Conservation (phyloP, 2,113 vertebrate species). For the Alligator mississippiensis region DNA sequence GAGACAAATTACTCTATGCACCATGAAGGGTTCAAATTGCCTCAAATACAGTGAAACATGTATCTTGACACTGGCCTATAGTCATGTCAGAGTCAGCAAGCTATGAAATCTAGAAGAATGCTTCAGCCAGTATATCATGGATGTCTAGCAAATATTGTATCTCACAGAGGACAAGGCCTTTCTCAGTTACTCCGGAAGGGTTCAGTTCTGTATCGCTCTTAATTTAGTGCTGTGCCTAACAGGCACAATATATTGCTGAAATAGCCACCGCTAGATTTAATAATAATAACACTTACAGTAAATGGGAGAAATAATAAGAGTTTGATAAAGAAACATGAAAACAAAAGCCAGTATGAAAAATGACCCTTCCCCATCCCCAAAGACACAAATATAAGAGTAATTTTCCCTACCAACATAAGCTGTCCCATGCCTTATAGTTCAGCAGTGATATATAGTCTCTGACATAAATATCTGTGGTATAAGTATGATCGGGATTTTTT, state of each 20-base stretch:
- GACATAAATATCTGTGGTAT: not conserved
- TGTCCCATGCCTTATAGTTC: not conserved
- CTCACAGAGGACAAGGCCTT: fast-evolving
- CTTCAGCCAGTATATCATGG: not conserved
- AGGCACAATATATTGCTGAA: not conserved
- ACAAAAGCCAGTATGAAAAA: fast-evolving
- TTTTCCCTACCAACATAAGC: not conserved
- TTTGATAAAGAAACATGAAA: not conserved
- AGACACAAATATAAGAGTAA: not conserved
- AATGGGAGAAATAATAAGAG: not conserved
- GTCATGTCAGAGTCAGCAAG: not conserved
- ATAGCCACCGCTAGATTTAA: not conserved
- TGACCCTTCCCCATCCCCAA: not conserved
- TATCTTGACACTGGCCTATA: not conserved
- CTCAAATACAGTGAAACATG: not conserved
- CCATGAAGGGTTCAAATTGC: fast-evolving
- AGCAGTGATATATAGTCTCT: not conserved
- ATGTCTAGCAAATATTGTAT: not conserved
- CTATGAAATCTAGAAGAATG: not conserved
- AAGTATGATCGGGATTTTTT: not conserved
- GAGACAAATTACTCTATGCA: not conserved
- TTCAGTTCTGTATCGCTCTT: not conserved
- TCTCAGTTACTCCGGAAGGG: not conserved
- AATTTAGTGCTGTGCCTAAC: fast-evolving
- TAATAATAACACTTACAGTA: not conserved